A percentile compares a stretch with the other conserved stretches of the same genome.
Evolutionary conservation across 2,797 vertebrate genomes (phyloP).

Genomic region (Pangasius krempfi): DNA sequence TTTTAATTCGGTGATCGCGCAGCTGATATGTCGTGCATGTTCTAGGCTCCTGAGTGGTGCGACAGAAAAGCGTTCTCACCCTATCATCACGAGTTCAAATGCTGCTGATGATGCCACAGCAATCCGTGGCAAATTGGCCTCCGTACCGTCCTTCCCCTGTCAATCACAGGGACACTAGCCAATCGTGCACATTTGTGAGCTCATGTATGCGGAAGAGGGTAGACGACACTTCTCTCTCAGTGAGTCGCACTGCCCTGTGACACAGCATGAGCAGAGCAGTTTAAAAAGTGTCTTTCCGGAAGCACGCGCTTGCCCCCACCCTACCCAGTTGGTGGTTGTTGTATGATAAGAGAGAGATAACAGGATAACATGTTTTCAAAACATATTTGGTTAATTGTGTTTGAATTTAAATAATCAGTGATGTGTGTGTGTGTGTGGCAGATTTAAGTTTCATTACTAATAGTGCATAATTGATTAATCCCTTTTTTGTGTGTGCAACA

Average conservation of each 20-base stretch:
- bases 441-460: too few relatives aligned
- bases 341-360: not conserved
- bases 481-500: not conserved
- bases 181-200: not conserved
- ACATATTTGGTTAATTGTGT: too few relatives aligned
- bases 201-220: not conserved
- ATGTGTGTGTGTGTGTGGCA: not conserved
- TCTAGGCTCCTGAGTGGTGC: not conserved
- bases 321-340: not conserved
- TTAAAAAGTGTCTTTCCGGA: not conserved
- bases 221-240: not conserved
- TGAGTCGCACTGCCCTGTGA: not conserved
- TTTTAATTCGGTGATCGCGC: too few relatives aligned
- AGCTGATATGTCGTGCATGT: too few relatives aligned
- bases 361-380: too few relatives aligned
- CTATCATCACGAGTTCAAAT: too few relatives aligned
- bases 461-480: too few relatives aligned
- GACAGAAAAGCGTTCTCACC: not conserved
- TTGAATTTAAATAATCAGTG: too few relatives aligned
- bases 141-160: not conserved
- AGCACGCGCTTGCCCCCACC: not conserved
- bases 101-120: not conserved
- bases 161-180: not conserved
- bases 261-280: not conserved
- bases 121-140: not conserved